A percentile compares a stretch with the other conserved stretches of the same genome.
Evolutionary conservation across 2,888 invertebrate species (phyloP).

Genomic region (Leptinotarsa rubiginosa): DNA sequence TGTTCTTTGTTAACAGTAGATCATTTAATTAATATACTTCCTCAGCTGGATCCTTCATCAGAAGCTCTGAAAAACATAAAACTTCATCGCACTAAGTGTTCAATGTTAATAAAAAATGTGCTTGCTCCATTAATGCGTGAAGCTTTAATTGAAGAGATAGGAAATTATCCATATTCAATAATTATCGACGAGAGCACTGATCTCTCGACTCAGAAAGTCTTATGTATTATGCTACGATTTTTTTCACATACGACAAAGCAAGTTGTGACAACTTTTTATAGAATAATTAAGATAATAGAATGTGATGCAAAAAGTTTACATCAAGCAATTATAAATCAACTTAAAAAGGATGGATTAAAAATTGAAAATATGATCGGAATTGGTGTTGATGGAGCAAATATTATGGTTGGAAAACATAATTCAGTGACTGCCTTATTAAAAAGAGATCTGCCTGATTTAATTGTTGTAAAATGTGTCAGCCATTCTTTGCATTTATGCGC

Average conservation of each 20-base stretch:
- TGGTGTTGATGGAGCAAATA: conserved; percentile 51
- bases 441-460: conserved; percentile 36
- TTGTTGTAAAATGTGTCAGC: conserved; percentile 21
- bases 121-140: conserved; percentile 38
- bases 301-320: not conserved
- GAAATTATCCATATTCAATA: conserved; percentile 19
- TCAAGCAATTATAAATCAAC: conserved; percentile 24
- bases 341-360: conserved; percentile 43
- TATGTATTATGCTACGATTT: not conserved
- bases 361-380: conserved; percentile 47
- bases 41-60: conserved; percentile 36
- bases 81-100: conserved; percentile 46
- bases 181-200: conserved; percentile 27
- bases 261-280: conserved; percentile 12
- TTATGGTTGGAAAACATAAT: conserved; percentile 48
- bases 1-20: conserved; percentile 34
- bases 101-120: conserved; percentile 45
- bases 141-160: conserved; percentile 23
- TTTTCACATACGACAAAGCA: not conserved
- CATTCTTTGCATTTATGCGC: conserved; percentile 37
- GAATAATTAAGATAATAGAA: conserved; percentile 12
- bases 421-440: conserved; percentile 46
- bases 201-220: conserved; percentile 9
- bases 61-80: conserved; percentile 29
- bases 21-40: conserved; percentile 31